These are phyloP conservation scores for Gnatocerus cornutus DNA, from an alignment of 2,888 invertebrate genomes.

Conservation along the genomic window DNA sequence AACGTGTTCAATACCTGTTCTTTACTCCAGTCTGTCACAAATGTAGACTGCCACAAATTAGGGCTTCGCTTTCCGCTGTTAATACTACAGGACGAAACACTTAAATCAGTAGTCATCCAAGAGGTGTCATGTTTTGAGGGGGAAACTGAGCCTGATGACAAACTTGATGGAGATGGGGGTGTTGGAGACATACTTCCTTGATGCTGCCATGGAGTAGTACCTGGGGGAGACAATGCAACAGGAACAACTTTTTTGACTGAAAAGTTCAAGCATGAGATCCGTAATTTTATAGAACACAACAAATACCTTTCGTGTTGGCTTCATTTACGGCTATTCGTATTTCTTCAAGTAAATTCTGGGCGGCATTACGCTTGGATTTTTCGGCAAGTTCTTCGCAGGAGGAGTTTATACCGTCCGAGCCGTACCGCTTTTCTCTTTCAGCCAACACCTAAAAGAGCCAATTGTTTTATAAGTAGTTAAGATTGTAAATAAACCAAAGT, in stretches of 20 bases:
- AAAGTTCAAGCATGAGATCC: conserved; percentile 7
- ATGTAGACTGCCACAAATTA: conserved; percentile 81
- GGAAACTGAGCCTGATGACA: conserved; percentile 77
- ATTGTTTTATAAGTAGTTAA: background rate
- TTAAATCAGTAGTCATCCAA: conserved; percentile 75
- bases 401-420: conserved; percentile 72
- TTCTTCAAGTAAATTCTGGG: conserved; percentile 90
- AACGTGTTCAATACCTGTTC: conserved; percentile 75
- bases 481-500: no score
- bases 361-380: conserved; percentile 76
- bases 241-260: conserved; percentile 79
- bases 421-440: conserved; percentile 85
- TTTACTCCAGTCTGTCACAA: conserved; percentile 85
- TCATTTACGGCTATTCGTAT: conserved; percentile 91
- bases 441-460: conserved; percentile 76
- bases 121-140: conserved; percentile 73
- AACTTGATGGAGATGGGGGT: conserved; percentile 78
- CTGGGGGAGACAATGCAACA: conserved; percentile 77
- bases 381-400: conserved; percentile 78
- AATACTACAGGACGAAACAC: conserved; percentile 77
- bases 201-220: conserved; percentile 78
- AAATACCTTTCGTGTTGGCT: conserved; percentile 88
- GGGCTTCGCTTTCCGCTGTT: conserved; percentile 77
- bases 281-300: background rate
- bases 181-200: conserved; percentile 69